Base-by-base conservation (phyloP, 2,797 vertebrate species). In the Craterocephalus amniculus region DNA sequence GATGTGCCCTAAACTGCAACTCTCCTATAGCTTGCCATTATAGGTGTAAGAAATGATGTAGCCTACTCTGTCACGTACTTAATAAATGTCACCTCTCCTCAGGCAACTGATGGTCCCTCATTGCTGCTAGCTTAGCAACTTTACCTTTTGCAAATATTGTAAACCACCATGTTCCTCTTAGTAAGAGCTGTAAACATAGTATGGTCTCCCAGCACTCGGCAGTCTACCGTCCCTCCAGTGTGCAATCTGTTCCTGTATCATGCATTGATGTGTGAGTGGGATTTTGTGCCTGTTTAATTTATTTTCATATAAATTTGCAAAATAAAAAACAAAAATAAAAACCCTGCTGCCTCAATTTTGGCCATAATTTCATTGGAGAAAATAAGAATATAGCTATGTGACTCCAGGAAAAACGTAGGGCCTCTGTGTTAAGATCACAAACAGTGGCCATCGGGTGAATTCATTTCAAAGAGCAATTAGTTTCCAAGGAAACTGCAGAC, bases 61-160 rank as follows among this genome's bases (percentile, higher is more conserved):
- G 1, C 8, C 6, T 35, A 27, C n/a, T n/a, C n/a, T n/a, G n/a
- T n/a, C n/a, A n/a, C n/a, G n/a, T n/a, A n/a, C n/a, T n/a, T n/a
- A 63, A 45, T 61, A 58, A 58, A 54, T 48, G 18, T 29, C 35
- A 20, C 43, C 9, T 60, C 32, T 57, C 31, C 12, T 57, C 14
- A 1, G 34, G 31, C 32, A 66, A 43, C 38, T 64, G 62, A 54
- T 20, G 26, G 24, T 34, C 22, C 36, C 51, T 40, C 8, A 63
- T 67, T 73, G 43, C 45, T 58, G 75, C 64, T 70, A 61, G 55
- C 68, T 63, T 58, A 67, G 81, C 52, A 70, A 77, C 67, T 62
- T 78, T 67, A 27, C 45, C 26, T 63, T 2, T 20, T 48, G 77
- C 84, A 89, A 90, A 86, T 69, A 88, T 85, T 67, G 54, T 78